A percentile compares a stretch with the other conserved stretches of the same genome.
phyloP scores from a whole-genome alignment of 2,797 vertebrate species.

The Characodon lateralis region DNA sequence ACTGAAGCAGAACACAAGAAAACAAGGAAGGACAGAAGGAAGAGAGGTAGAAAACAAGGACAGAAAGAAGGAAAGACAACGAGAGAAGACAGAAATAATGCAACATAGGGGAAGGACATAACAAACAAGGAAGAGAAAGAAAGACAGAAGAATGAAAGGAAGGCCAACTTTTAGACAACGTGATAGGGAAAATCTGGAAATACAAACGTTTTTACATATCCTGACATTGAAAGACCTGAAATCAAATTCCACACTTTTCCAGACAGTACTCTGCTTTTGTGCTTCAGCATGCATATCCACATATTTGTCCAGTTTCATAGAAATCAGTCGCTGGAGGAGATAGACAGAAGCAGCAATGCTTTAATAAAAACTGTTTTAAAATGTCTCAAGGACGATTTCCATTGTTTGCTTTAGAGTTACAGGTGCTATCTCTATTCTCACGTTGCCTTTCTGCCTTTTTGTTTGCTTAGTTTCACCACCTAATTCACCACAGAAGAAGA shows the following conservation, averaged over 20 bases:
- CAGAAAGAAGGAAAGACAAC: background rate
- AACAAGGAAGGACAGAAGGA: background rate
- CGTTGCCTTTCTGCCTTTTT: constrained; percentile 15
- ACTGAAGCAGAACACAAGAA: background rate
- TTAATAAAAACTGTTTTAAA: constrained; percentile 44
- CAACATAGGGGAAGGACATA: no score
- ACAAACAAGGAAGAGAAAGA: no score
- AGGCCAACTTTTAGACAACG: background rate
- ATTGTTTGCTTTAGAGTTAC: constrained; percentile 36
- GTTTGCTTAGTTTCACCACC: constrained; percentile 16
- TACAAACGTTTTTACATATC: background rate
- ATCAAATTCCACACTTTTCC: background rate
- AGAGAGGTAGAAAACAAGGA: background rate
- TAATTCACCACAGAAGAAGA: constrained; percentile 28
- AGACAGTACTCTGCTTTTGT: background rate
- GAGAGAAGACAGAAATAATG: background rate
- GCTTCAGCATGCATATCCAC: constrained; percentile 13
- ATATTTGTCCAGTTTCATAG: constrained; percentile 27
- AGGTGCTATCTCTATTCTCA: constrained; percentile 46
- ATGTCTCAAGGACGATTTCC: constrained; percentile 47
- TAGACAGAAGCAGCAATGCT: constrained; percentile 42
- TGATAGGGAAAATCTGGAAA: background rate
- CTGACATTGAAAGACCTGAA: background rate
- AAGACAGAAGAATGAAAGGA: background rate
- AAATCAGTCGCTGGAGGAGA: constrained; percentile 37